These are phyloP conservation scores for Galemys pyrenaicus DNA, from an alignment of 2,113 vertebrate genomes.

Conservation along the genomic window DNA sequence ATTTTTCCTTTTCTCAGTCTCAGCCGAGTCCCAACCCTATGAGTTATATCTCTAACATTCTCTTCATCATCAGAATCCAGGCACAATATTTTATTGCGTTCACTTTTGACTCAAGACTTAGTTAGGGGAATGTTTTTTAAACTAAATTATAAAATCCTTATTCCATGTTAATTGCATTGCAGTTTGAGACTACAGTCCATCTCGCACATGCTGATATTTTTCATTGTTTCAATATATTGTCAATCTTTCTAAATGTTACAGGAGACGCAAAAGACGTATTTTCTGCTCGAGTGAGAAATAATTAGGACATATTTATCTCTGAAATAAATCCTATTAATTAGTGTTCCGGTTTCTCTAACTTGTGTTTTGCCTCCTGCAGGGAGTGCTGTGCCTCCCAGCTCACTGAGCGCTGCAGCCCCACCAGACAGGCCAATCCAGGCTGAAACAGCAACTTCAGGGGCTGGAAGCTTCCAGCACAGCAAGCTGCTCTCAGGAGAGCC, in stretches of 20 bases:
- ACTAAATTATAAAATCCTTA: not conserved
- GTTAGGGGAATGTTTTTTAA: not conserved
- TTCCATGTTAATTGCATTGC: not conserved
- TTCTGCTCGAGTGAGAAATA: not conserved
- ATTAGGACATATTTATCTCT: not conserved
- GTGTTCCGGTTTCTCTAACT: not conserved
- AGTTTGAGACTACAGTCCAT: not conserved
- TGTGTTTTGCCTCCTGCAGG: not conserved
- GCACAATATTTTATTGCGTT: not conserved
- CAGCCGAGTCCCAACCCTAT: too few relatives aligned
- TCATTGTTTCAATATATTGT: not conserved
- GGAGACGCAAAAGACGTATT: not conserved
- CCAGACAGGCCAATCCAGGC: not conserved
- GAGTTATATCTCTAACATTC: too few relatives aligned
- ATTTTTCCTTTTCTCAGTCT: not conserved
- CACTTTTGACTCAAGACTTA: not conserved
- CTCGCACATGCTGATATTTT: not conserved
- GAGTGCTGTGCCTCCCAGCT: not conserved
- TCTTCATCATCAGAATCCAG: not conserved
- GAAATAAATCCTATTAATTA: not conserved
- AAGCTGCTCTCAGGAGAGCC: not conserved
- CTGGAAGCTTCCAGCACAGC: rapidly evolving
- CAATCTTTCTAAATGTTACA: not conserved
- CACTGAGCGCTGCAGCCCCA: rapidly evolving
- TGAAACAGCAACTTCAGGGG: rapidly evolving